These are phyloP conservation scores for Heliconius hewitsoni DNA, from an alignment of 1,140 invertebrate species.

Conservation along the genomic window DNA sequence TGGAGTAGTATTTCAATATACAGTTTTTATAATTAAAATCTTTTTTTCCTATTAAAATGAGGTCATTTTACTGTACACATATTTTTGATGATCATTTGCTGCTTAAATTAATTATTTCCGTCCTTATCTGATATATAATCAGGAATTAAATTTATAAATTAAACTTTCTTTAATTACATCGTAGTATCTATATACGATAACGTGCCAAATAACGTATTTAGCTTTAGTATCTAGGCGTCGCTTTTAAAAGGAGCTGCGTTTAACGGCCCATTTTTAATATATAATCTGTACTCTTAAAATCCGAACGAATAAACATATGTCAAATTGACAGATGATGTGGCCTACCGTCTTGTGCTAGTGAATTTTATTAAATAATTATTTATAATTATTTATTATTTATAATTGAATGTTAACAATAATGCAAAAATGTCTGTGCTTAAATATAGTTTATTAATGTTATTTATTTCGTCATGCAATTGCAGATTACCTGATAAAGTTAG, in stretches of 20 bases:
- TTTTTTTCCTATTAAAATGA: no score
- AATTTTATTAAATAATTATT: conserved; percentile 61
- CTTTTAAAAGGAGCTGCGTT: conserved; percentile 21
- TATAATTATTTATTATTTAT: conserved; percentile 58
- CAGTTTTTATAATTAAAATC: no score
- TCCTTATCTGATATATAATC: no score
- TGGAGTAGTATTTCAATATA: no score
- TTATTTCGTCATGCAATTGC: conserved; percentile 59
- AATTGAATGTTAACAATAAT: conserved; percentile 64
- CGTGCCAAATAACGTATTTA: no score
- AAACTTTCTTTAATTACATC: no score
- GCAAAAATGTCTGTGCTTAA: conserved; percentile 70
- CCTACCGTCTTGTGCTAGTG: conserved; percentile 65
- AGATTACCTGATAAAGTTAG: conserved; percentile 70
- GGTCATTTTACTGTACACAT: no score
- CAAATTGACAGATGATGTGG: conserved; percentile 78
- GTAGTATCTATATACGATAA: no score
- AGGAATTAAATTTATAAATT: no score
- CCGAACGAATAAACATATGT: conserved; percentile 2
- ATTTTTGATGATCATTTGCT: no score
- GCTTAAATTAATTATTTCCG: no score
- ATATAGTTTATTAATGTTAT: conserved; percentile 65
- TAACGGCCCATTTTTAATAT: conserved; percentile 37
- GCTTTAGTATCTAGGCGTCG: no score
- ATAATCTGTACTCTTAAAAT: not conserved